Conservation (phyloP, 2,113 vertebrate genomes). For the Isurus oxyrinchus region DNA sequence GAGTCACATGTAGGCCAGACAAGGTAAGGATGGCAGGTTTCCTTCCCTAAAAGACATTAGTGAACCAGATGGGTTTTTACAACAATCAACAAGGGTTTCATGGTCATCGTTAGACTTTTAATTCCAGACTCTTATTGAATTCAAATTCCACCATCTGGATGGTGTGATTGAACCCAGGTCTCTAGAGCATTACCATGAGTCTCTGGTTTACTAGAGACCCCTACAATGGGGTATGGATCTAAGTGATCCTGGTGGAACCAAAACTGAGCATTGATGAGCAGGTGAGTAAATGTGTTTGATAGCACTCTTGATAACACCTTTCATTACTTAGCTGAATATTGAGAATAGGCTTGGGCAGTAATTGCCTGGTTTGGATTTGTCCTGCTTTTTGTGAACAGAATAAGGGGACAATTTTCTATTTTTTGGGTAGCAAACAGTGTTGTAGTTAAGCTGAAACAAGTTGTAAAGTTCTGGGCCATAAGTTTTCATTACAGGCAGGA, state of each 20-base stretch:
- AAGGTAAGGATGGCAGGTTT: too few species aligned
- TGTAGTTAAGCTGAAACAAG: background rate
- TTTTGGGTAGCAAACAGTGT: background rate
- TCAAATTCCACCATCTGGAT: too few species aligned
- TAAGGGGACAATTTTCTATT: background rate
- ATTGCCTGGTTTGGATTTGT: background rate
- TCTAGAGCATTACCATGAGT: too few species aligned
- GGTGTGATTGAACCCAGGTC: too few species aligned
- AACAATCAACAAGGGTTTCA: too few species aligned
- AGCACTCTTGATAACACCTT: background rate
- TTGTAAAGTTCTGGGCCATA: background rate
- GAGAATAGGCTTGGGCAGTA: background rate
- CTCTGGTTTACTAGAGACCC: too few species aligned
- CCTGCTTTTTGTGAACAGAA: background rate
- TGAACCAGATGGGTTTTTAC: too few species aligned
- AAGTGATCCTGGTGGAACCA: background rate
- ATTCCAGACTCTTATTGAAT: too few species aligned
- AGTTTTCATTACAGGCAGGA: background rate
- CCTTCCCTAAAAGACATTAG: too few species aligned
- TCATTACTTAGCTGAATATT: background rate
- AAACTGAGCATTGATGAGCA: background rate
- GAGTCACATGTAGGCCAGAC: too few species aligned
- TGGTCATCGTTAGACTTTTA: too few species aligned
- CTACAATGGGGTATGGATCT: background rate
- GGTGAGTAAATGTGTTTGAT: background rate